A percentile compares a stretch with the other conserved stretches of the same genome.
These are phyloP conservation scores for Seladonia tumulorum DNA, from an alignment of 2,888 invertebrate species.

Conservation along the genomic window DNA sequence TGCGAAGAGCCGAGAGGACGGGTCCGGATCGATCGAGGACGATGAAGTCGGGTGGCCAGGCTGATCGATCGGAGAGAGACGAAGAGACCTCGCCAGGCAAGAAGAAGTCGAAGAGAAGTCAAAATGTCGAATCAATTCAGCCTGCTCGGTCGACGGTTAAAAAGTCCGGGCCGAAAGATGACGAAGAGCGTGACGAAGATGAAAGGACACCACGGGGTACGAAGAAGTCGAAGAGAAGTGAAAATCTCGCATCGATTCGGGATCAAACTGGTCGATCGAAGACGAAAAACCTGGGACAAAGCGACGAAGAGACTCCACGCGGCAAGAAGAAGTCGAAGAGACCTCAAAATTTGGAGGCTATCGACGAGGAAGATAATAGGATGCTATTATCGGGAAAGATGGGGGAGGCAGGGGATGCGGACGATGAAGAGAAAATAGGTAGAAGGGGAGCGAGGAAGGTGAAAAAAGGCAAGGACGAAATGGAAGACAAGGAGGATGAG, in stretches of 20 bases:
- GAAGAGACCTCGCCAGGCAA: neutral
- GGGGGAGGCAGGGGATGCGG: neutral
- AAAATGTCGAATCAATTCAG: neutral
- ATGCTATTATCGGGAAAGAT: neutral
- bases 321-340: neutral
- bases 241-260: neutral
- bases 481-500: conserved; percentile 26
- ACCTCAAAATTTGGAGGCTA: neutral
- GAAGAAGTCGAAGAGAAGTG: neutral
- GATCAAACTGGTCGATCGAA: neutral
- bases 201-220: neutral
- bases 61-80: neutral
- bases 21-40: neutral
- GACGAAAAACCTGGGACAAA: rapidly evolving
- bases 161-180: neutral
- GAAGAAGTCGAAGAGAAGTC: neutral
- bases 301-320: neutral
- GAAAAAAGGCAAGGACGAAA: neutral
- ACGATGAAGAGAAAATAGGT: conserved; percentile 33
- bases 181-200: neutral
- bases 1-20: neutral
- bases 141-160: neutral
- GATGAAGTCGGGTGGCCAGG: neutral
- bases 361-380: neutral
- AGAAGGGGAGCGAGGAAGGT: conserved; percentile 9